These are phyloP conservation scores for Lerista edwardsae DNA, from an alignment of 2,797 vertebrate species.

Conservation along the genomic window DNA sequence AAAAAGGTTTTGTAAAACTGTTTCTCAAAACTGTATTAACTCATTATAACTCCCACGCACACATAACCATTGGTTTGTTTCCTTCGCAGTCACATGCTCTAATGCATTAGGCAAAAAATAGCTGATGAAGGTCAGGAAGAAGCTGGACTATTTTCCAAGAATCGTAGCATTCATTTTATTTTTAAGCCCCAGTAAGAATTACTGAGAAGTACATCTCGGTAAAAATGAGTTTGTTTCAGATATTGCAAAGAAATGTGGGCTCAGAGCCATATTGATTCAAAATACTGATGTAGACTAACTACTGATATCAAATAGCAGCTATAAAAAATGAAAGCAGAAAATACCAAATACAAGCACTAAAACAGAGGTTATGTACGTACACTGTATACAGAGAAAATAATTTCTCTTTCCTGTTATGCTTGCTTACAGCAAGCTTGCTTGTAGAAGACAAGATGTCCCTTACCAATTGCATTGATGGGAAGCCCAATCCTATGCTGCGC, in stretches of 20 bases:
- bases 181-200: background rate
- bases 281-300: background rate
- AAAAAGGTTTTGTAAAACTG: background rate
- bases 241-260: background rate
- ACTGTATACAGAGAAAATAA: background rate
- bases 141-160: background rate
- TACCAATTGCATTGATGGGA: too few relatives aligned
- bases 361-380: background rate
- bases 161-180: background rate
- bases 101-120: background rate
- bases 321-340: background rate
- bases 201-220: background rate
- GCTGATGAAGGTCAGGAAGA: background rate
- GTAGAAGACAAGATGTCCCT: background rate
- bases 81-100: background rate
- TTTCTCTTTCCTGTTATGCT: background rate
- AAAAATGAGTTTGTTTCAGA: background rate
- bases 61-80: background rate
- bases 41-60: background rate
- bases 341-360: background rate
- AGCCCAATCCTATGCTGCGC: too few relatives aligned
- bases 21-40: background rate
- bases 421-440: background rate
- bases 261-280: background rate
- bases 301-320: background rate